Conservation (phyloP, 2,888 invertebrate species). For the Alviniconcha strummeri region DNA sequence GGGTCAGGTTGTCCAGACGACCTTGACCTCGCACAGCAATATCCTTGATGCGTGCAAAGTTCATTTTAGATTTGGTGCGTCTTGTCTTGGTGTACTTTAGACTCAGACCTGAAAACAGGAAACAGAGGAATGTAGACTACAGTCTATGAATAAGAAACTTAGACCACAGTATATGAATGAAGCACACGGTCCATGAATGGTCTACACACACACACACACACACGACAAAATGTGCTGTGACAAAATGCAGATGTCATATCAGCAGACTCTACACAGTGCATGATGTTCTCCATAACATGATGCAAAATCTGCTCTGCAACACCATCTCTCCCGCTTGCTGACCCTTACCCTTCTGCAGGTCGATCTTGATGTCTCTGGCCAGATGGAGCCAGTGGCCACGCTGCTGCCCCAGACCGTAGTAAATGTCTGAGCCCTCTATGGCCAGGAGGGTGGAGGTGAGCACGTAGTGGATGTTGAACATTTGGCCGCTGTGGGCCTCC, state of each 20-base stretch:
- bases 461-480: constrained; percentile 88
- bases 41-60: constrained; percentile 54
- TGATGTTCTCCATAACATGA: no score
- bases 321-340: no score
- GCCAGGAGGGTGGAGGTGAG: constrained; percentile 84
- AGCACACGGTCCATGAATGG: no score
- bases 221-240: no score
- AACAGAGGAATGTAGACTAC: background rate
- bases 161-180: no score
- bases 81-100: constrained; percentile 58
- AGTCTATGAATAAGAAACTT: background rate
- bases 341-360: constrained; percentile 87
- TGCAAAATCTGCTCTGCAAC: no score
- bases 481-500: constrained; percentile 81
- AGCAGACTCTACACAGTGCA: no score
- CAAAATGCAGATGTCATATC: no score
- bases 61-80: constrained; percentile 49
- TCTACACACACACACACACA: background rate
- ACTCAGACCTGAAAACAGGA: constrained; percentile 81
- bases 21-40: constrained; percentile 69
- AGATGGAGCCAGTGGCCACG: constrained; percentile 82
- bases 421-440: constrained; percentile 83
- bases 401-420: constrained; percentile 84
- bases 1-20: constrained; percentile 67
- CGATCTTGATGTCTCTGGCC: constrained; percentile 90